Percentiles rank a stretch among this genome's conserved stretches.
Evolutionary conservation across 1,140 invertebrate genomes (phyloP).

Genomic region (Ptiloglossa arizonensis): DNA sequence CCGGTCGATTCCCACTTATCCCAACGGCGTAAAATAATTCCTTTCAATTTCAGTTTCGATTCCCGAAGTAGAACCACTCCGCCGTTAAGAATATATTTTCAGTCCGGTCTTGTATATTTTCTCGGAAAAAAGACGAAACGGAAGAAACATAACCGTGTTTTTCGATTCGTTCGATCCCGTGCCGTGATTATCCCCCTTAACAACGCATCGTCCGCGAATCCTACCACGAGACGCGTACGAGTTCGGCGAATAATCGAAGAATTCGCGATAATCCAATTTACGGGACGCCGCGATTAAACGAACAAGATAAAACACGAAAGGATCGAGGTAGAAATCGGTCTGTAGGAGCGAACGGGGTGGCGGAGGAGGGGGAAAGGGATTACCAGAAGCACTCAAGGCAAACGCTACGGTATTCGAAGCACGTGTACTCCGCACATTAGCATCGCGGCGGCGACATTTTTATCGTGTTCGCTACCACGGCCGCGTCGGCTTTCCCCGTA

Average conservation of each 20-base stretch:
- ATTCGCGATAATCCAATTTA: conserved; percentile 53
- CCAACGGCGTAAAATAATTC: too few relatives aligned
- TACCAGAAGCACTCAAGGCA: conserved; percentile 16
- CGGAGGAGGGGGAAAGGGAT: not conserved
- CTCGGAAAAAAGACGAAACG: too few relatives aligned
- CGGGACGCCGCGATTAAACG: conserved; percentile 47
- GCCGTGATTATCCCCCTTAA: too few relatives aligned
- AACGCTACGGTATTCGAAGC: conserved; percentile 53
- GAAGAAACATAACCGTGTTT: too few relatives aligned
- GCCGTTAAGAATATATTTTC: too few relatives aligned
- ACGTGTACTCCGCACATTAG: conserved; percentile 42
- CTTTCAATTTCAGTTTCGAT: too few relatives aligned
- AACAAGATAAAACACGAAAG: conserved; percentile 41
- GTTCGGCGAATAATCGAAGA: conserved; percentile 32
- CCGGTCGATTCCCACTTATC: too few relatives aligned
- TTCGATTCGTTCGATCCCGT: too few relatives aligned
- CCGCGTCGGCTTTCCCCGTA: conserved; percentile 24
- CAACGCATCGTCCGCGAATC: too few relatives aligned
- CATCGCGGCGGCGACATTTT: conserved; percentile 44
- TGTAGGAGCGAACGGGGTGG: not conserved
- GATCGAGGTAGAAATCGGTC: conserved; percentile 13
- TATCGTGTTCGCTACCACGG: conserved; percentile 50
- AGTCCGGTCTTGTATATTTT: too few relatives aligned
- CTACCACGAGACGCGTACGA: not conserved
- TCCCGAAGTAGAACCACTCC: too few relatives aligned